Evolutionary conservation across 2,797 vertebrate genomes (phyloP), one percentile per base, ranked within the genome.

Genomic region (Sebastiscus tertius): DNA sequence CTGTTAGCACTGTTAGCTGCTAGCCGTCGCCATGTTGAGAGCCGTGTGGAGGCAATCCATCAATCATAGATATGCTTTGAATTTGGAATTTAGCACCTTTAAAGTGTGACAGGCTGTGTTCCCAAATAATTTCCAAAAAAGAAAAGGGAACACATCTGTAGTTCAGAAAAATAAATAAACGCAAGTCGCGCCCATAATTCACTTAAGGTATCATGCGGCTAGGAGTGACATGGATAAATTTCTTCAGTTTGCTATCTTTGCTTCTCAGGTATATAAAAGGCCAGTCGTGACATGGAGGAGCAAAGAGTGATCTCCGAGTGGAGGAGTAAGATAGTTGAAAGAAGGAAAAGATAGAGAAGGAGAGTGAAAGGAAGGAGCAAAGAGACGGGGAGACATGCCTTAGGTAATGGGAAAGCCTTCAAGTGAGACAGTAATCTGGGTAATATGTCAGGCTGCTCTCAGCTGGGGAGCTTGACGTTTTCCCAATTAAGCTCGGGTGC

Each of bases 351-450:
- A 78, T 31, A 64, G 54, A 61, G 55, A 26, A 58, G 60, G 65
- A 39, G 65, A 54, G 42, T 36, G 73, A 75, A 62, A 68, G 69
- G 54, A 54, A 68, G 36, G 22, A 16, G n/a, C 58, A 58, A 42
- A 72, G 84, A 88, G 85, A 87, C 64, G n/a, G 74, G 70, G 64
- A 88, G 83, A 84, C 82, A 72, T 63, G 82, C 66, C 77, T 79
- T 72, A 83, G 87, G 84, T 92, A 92, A 93, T 92, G 86, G 85
- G 86, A 91, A 91, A 84, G 76, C 84, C 83, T 88, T 93, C 62
- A 86, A 84, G 84, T 73, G 87, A 94, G 92, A 93, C 92, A 83
- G 87, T 92, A 88, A 93, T 94, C 90, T 85, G 88, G 86, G 66
- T 88, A 88, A 92, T 87, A 90, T 91, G 91, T 95, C 93, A 93